These are phyloP conservation scores for Physella acuta DNA, from an alignment of 1,140 invertebrate genomes.

Conservation along the genomic window DNA sequence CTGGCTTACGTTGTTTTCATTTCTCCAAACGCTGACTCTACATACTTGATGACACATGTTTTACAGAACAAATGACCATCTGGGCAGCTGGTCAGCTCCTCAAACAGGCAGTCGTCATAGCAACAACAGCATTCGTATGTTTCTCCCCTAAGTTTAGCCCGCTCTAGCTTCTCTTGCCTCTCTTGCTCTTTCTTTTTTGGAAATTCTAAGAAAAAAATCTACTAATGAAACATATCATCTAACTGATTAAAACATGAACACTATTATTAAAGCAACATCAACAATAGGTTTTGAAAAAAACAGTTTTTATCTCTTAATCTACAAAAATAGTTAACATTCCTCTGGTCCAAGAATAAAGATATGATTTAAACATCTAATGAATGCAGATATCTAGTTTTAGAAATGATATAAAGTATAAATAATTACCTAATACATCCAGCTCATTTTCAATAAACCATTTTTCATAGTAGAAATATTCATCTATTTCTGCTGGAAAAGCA, in stretches of 20 bases:
- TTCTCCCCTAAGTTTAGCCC: slow-evolving; percentile 55
- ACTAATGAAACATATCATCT: not conserved
- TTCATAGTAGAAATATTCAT: slow-evolving; percentile 59
- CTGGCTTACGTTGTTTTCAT: slow-evolving; percentile 23
- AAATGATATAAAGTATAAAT: no score
- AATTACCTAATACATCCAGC: slow-evolving; percentile 57
- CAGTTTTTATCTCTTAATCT: no score
- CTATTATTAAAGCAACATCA: no score
- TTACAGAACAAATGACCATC: slow-evolving; percentile 68
- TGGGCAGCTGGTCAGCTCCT: slow-evolving; percentile 65
- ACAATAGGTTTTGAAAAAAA: no score
- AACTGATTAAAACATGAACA: not conserved
- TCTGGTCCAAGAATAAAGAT: no score
- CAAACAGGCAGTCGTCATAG: slow-evolving; percentile 66
- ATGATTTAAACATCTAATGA: no score
- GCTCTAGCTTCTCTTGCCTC: slow-evolving; percentile 34
- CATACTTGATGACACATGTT: slow-evolving; percentile 62
- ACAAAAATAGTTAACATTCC: no score
- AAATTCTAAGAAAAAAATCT: slow-evolving; percentile 33
- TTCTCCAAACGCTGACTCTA: slow-evolving; percentile 64
- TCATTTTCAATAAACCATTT: slow-evolving; percentile 63
- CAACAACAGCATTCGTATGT: slow-evolving; percentile 66
- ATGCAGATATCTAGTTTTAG: no score
- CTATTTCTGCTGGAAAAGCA: slow-evolving; percentile 51
- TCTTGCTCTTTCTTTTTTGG: slow-evolving; percentile 28